Conservation (phyloP, 2,113 vertebrate genomes). For the Heterotilapia buettikoferi region DNA sequence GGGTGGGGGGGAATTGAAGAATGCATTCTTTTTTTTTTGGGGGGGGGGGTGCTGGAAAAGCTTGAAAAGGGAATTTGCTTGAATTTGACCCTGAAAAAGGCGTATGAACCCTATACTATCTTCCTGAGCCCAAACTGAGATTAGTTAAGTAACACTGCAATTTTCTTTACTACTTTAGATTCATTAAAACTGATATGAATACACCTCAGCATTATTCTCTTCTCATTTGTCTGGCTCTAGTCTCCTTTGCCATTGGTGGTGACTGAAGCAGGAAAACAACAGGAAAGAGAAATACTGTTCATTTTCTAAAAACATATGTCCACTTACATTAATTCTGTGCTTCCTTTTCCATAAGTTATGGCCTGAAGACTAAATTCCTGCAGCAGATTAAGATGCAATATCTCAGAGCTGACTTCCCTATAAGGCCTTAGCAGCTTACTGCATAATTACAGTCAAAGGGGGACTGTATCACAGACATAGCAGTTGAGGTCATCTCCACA, state of each 20-base stretch:
- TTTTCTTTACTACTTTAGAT: neutral
- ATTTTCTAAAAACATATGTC: neutral
- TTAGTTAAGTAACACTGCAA: neutral
- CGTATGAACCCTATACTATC: no score
- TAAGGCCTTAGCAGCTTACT: constrained; percentile 26
- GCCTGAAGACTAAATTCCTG: constrained; percentile 40
- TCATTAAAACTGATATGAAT: neutral
- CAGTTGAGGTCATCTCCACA: constrained; percentile 25
- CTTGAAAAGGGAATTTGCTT: no score
- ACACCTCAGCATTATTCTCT: neutral
- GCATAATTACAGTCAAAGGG: neutral
- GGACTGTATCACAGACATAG: neutral
- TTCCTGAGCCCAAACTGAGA: neutral
- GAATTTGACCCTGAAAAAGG: no score
- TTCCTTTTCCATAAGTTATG: constrained; percentile 4
- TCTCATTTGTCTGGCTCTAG: neutral
- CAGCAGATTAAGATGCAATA: constrained; percentile 54
- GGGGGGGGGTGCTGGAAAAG: no score
- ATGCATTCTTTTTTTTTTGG: no score
- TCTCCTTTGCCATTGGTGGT: neutral
- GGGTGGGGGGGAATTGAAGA: no score
- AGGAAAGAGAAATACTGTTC: neutral
- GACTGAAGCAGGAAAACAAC: neutral
- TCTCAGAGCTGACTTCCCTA: constrained; percentile 47
- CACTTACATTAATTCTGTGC: neutral